These are phyloP conservation scores for Engraulis encrasicolus DNA, from an alignment of 2,113 vertebrate genomes.

Conservation along the genomic window DNA sequence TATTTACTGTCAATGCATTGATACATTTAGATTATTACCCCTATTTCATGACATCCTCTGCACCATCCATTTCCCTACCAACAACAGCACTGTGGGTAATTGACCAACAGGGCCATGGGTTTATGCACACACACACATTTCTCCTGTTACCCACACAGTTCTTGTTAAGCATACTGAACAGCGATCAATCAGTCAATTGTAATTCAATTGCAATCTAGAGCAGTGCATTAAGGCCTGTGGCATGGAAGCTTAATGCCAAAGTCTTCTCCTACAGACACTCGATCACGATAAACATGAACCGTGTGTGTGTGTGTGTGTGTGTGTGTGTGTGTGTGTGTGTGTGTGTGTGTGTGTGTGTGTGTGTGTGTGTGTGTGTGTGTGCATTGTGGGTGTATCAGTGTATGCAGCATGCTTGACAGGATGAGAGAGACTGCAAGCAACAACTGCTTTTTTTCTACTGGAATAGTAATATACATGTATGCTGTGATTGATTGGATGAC, in stretches of 20 bases:
- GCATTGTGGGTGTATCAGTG: background rate
- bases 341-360: background rate
- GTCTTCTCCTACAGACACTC: background rate
- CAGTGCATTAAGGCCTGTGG: background rate
- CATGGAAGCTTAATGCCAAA: background rate
- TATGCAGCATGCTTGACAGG: background rate
- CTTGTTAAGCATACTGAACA: background rate
- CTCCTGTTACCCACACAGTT: too few relatives aligned
- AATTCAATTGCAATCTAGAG: background rate
- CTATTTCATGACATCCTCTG: too few relatives aligned
- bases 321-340: background rate
- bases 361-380: background rate
- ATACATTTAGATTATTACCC: too few relatives aligned
- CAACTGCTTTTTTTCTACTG: background rate
- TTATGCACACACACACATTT: too few relatives aligned
- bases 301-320: background rate
- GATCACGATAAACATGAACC: too few relatives aligned
- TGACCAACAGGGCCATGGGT: too few relatives aligned
- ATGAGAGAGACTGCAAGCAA: background rate
- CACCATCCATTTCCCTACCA: too few relatives aligned
- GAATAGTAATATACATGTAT: too few relatives aligned
- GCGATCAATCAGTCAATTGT: background rate
- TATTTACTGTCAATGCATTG: too few relatives aligned
- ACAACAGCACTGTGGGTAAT: too few relatives aligned
- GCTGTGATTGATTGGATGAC: background rate